Base-by-base conservation (phyloP, 2,797 vertebrate species). In the Hippoglossus hippoglossus region DNA sequence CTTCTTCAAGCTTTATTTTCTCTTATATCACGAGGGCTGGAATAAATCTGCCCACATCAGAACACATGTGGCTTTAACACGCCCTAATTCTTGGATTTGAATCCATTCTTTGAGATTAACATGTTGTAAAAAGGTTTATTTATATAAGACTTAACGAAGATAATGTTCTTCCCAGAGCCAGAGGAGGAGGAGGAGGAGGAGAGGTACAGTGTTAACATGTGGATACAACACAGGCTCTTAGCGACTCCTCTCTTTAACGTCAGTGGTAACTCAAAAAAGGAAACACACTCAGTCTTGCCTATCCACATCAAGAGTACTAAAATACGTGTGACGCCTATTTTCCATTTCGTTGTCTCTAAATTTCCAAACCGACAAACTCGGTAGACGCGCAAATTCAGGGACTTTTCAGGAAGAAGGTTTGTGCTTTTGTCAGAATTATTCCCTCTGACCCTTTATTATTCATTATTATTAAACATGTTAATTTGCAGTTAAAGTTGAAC, bases 251-350 rank as follows among this genome's bases (percentile, higher is more conserved):
- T 63, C 70, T 75, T 71, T 7, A 66, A 52, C 74, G 68, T 71
- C 53, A 71, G 49, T 16, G 59, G 74, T 64, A 54, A 81, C 73
- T 86, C 26, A 46, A 47, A 54, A 78, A 75, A 77, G 64, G 63
- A 67, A 84, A 69, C 55, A 59, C 1, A 1, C 60, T 51, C 31
- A 47, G 31, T 26, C 62, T 65, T 53, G 49, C 60, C 67, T 68
- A 9, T 62, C 82, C 77, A 70, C 67, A 79, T 75, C 39, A 68
- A 70, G 34, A 60, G 56, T 39, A 66, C 55, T 53, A 50, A 75
- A 77, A 73, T 79, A 65, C 59, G 25, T 24, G 25, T 87, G 68
- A 82, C 71, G 81, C 60, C 53, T 54, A 67, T 84, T 75, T 77
- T 84, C 81, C 77, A 86, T 55, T 75, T 77, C 4, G 62, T 80